A percentile compares a stretch with the other conserved stretches of the same genome.
Evolutionary conservation across 2,113 vertebrate species (phyloP).

Genomic region (Corvus moneduloides): DNA sequence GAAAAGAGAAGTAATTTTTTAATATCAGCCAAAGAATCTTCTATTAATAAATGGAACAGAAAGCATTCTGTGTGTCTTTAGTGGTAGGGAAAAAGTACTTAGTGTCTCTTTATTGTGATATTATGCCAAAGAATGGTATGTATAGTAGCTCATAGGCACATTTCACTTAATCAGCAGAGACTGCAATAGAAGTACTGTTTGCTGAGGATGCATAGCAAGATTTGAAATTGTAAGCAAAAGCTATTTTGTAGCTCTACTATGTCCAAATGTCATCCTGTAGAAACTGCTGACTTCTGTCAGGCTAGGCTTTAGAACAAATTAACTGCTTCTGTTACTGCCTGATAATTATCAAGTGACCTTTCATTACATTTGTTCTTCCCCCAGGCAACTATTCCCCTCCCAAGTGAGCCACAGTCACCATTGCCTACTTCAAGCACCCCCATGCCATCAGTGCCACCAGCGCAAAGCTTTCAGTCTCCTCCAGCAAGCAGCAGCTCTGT

Average conservation of each 20-base stretch:
- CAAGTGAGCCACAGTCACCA: slow-evolving; percentile 67
- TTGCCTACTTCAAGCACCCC: slow-evolving; percentile 64
- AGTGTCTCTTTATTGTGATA: not conserved
- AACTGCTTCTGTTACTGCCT: slow-evolving; percentile 47
- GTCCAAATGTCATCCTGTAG: slow-evolving; percentile 66
- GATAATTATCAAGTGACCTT: slow-evolving; percentile 57
- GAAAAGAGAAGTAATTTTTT: not conserved
- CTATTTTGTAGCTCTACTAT: slow-evolving; percentile 68
- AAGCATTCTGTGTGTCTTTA: not conserved
- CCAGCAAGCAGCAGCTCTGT: slow-evolving; percentile 75
- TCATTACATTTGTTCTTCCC: slow-evolving; percentile 32
- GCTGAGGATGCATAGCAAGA: slow-evolving; percentile 74
- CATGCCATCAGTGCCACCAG: slow-evolving; percentile 58
- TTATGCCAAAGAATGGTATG: slow-evolving; percentile 19
- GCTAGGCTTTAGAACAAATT: slow-evolving; percentile 64
- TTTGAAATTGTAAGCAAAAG: slow-evolving; percentile 75
- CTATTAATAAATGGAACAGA: not conserved
- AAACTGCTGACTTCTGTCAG: slow-evolving; percentile 72
- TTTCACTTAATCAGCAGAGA: slow-evolving; percentile 70
- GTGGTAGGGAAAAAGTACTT: not conserved
- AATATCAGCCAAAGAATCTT: not conserved
- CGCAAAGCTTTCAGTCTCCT: slow-evolving; percentile 76
- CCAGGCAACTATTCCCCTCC: slow-evolving; percentile 63
- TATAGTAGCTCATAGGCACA: slow-evolving; percentile 46
- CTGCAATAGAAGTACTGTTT: slow-evolving; percentile 62